Conservation (phyloP, 2,888 invertebrate species). For the Platypus cylindrus region DNA sequence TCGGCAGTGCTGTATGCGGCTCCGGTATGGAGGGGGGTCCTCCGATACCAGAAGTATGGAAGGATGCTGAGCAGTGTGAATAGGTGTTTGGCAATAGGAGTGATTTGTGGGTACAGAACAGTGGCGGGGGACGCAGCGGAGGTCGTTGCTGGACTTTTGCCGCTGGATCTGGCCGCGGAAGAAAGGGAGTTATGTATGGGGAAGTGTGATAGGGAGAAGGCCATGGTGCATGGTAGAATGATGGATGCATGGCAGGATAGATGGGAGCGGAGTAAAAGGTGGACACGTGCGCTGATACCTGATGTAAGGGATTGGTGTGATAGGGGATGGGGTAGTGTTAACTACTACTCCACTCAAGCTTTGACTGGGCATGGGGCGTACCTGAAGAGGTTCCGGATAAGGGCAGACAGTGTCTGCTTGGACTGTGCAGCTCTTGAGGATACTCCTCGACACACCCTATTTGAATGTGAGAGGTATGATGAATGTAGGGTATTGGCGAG, state of each 20-base stretch:
- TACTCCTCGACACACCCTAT: neutral
- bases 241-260: neutral
- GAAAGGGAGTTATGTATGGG: neutral
- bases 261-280: neutral
- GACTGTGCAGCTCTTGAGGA: slow-evolving; percentile 2
- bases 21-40: slow-evolving; percentile 5
- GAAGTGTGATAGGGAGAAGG: too few relatives aligned
- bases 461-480: too few relatives aligned
- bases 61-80: neutral
- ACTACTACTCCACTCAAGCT: too few relatives aligned
- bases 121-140: neutral
- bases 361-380: slow-evolving; percentile 3
- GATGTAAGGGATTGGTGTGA: neutral
- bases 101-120: neutral
- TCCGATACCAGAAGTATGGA: neutral
- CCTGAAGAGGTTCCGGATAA: neutral
- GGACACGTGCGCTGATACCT: neutral
- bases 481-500: too few relatives aligned
- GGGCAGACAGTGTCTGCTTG: neutral
- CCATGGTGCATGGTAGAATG: too few relatives aligned
- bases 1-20: slow-evolving; percentile 11
- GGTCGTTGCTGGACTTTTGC: neutral
- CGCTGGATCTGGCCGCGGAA: neutral
- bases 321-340: too few relatives aligned
- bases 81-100: neutral